These are phyloP conservation scores for Anthrax anthrax DNA, from an alignment of 2,888 invertebrate species.

Conservation along the genomic window DNA sequence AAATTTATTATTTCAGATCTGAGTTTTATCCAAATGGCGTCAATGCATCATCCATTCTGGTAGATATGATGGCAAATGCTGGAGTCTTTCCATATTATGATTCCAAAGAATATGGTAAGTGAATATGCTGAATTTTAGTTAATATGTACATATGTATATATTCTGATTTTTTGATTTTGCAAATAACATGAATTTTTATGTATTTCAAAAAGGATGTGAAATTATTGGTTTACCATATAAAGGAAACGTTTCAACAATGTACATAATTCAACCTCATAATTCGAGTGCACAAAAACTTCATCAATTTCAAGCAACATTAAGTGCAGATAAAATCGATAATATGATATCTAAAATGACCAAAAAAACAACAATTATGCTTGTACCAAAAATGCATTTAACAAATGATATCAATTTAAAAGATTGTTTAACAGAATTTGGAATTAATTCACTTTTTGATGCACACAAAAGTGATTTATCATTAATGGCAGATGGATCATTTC, in stretches of 20 bases:
- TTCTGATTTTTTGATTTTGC: background rate
- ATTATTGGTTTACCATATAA: constrained; percentile 53
- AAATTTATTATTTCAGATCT: constrained; percentile 22
- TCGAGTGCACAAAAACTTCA: constrained; percentile 35
- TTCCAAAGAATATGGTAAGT: constrained; percentile 11
- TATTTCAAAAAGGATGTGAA: constrained; percentile 37
- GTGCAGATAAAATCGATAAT: constrained; percentile 31
- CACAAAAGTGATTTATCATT: constrained; percentile 50
- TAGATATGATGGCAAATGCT: constrained; percentile 46
- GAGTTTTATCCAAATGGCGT: constrained; percentile 40
- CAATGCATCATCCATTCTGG: constrained; percentile 20
- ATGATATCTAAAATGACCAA: constrained; percentile 27
- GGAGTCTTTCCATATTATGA: constrained; percentile 38
- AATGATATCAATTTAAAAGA: constrained; percentile 41
- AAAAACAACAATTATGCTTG: constrained; percentile 38
- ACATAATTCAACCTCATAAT: constrained; percentile 45
- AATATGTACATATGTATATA: too few species aligned
- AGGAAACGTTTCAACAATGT: constrained; percentile 46
- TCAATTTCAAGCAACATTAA: constrained; percentile 34
- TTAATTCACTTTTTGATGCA: constrained; percentile 47
- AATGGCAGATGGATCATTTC: constrained; percentile 30
- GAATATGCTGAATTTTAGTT: too few species aligned
- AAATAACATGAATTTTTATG: too few species aligned
- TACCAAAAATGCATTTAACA: constrained; percentile 58
- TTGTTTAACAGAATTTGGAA: constrained; percentile 42